Percentiles rank a stretch among this genome's conserved stretches.
phyloP scores from a whole-genome alignment of 2,888 invertebrate genomes.

The Cephonodes hylas region DNA sequence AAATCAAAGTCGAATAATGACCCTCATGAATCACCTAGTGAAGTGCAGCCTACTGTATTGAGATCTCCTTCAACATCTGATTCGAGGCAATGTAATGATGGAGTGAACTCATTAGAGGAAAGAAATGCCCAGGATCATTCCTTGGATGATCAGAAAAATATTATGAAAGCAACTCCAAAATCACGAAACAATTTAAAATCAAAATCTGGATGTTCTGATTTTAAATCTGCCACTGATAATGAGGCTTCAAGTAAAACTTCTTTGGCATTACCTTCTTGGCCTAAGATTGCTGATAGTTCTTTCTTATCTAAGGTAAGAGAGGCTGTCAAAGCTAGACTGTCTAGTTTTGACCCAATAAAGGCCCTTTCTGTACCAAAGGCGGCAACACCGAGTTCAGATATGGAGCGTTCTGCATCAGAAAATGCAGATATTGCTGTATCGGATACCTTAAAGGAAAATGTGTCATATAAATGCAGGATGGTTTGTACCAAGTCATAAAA shows the following conservation, averaged over 20 bases:
- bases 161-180: not conserved
- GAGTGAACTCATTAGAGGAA: not conserved
- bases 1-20: not conserved
- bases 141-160: not conserved
- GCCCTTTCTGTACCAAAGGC: constrained; percentile 7
- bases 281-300: constrained; percentile 34
- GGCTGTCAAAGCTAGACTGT: constrained; percentile 35
- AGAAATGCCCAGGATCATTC: not conserved
- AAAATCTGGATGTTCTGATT: not conserved
- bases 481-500: constrained; percentile 46
- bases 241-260: not conserved
- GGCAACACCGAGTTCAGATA: constrained; percentile 25
- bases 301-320: constrained; percentile 47
- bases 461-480: constrained; percentile 64
- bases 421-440: constrained; percentile 27
- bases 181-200: not conserved
- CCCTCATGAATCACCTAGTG: constrained; percentile 17
- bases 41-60: constrained; percentile 18
- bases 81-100: not conserved
- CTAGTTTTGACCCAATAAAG: constrained; percentile 22
- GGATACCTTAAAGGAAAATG: constrained; percentile 53
- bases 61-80: not conserved
- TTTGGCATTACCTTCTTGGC: constrained; percentile 23
- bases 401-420: constrained; percentile 45
- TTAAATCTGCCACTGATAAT: not conserved